Conservation (phyloP, 1,140 invertebrate species). For the Palaemon carinicauda region DNA sequence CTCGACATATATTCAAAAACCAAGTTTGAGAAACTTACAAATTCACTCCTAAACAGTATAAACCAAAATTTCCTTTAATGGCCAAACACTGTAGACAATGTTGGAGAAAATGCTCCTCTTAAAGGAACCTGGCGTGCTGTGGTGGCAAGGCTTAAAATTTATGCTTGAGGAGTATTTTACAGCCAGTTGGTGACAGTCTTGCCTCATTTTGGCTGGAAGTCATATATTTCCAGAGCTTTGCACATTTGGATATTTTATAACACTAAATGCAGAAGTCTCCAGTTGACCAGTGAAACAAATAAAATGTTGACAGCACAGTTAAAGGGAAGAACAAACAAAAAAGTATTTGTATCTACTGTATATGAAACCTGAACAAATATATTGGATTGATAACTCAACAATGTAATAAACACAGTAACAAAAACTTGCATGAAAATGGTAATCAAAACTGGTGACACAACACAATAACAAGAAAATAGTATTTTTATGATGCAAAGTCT, state of each 20-base stretch:
- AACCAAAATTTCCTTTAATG: background rate
- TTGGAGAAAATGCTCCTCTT: constrained; percentile 53
- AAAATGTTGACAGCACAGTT: constrained; percentile 10
- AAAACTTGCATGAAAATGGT: background rate
- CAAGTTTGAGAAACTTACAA: background rate
- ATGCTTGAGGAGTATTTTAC: constrained; percentile 48
- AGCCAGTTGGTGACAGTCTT: constrained; percentile 57
- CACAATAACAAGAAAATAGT: background rate
- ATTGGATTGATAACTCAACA: too few species aligned
- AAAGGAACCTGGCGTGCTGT: constrained; percentile 34
- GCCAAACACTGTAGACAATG: background rate
- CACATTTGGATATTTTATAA: constrained; percentile 10
- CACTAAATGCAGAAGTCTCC: constrained; percentile 4
- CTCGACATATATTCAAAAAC: background rate
- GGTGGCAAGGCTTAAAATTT: constrained; percentile 29
- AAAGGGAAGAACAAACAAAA: too few species aligned
- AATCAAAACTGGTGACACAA: background rate
- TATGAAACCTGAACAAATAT: background rate
- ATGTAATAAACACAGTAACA: constrained; percentile 26
- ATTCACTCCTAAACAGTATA: background rate
- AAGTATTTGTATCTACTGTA: background rate
- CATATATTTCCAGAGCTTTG: constrained; percentile 55
- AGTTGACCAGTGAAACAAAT: background rate
- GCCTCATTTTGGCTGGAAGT: constrained; percentile 50
- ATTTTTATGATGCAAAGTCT: constrained; percentile 44